Evolutionary conservation across 1,140 invertebrate genomes (phyloP).

Genomic region (Belonocnema kinseyi): DNA sequence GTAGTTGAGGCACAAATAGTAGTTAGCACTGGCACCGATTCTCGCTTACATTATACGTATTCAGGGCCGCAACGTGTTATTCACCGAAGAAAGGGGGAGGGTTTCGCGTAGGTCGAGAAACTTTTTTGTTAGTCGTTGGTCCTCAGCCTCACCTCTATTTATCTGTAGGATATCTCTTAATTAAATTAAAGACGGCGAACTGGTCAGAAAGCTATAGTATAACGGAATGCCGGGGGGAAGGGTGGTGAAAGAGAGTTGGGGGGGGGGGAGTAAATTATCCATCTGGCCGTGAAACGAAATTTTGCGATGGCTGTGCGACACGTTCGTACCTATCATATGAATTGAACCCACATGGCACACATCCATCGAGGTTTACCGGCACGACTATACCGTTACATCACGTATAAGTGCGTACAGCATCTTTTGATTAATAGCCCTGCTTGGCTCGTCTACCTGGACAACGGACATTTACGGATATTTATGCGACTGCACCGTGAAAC

Average conservation of each 20-base stretch:
- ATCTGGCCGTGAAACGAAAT: constrained; percentile 66
- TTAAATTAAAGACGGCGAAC: constrained; percentile 40
- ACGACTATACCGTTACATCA: constrained; percentile 69
- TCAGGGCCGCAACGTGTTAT: constrained; percentile 3
- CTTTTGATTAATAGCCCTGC: constrained; percentile 71
- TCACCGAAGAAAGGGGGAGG: neutral
- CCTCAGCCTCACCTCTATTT: constrained; percentile 5
- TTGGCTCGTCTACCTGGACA: constrained; percentile 52
- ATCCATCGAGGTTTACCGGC: constrained; percentile 56
- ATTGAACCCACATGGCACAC: constrained; percentile 40
- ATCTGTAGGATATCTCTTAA: constrained; percentile 50
- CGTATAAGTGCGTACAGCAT: constrained; percentile 56
- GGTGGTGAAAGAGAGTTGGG: neutral
- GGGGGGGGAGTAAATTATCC: constrained; percentile 53
- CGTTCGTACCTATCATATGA: constrained; percentile 46
- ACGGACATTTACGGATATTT: constrained; percentile 71
- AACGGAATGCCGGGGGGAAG: neutral
- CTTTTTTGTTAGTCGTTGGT: neutral
- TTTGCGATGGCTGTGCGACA: constrained; percentile 45
- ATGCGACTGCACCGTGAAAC: constrained; percentile 63
- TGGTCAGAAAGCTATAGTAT: constrained; percentile 1
- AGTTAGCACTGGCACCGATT: constrained; percentile 12
- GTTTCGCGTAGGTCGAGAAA: neutral
- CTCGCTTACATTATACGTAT: neutral
- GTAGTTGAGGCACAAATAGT: neutral